Conservation (phyloP, 2,113 vertebrate genomes). For the Peucedramus taeniatus region DNA sequence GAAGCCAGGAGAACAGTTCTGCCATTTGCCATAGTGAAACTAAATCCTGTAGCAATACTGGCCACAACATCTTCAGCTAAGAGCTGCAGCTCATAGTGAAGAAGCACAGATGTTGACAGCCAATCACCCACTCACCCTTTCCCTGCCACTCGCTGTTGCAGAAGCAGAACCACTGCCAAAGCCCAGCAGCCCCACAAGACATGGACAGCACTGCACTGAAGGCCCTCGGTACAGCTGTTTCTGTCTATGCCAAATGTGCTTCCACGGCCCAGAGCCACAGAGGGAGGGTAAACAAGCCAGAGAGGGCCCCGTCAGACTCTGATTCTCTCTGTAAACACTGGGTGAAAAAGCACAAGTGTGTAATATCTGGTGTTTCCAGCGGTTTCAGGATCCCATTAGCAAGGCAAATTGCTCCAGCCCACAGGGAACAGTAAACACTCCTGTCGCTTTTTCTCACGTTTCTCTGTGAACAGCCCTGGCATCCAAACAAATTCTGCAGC, state of each 20-base stretch:
- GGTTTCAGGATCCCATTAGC: background rate
- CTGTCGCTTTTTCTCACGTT: fast-evolving
- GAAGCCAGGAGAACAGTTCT: background rate
- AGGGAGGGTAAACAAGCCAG: background rate
- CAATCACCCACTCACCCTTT: fast-evolving
- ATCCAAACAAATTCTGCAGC: background rate
- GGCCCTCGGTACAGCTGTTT: background rate
- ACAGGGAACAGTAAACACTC: background rate
- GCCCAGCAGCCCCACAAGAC: background rate
- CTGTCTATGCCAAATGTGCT: background rate
- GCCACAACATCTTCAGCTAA: background rate
- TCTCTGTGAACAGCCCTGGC: background rate
- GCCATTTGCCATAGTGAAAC: background rate
- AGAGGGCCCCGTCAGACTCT: background rate
- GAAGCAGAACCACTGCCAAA: background rate
- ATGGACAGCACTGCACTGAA: fast-evolving
- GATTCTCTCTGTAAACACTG: background rate
- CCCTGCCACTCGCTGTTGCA: background rate
- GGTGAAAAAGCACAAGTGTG: background rate
- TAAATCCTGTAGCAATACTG: background rate
- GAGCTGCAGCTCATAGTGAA: background rate
- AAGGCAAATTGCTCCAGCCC: background rate
- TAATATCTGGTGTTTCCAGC: background rate
- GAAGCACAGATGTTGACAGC: background rate
- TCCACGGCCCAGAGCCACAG: background rate